These are phyloP conservation scores for Pangasius krempfi DNA, from an alignment of 2,797 vertebrate genomes.

Conservation along the genomic window DNA sequence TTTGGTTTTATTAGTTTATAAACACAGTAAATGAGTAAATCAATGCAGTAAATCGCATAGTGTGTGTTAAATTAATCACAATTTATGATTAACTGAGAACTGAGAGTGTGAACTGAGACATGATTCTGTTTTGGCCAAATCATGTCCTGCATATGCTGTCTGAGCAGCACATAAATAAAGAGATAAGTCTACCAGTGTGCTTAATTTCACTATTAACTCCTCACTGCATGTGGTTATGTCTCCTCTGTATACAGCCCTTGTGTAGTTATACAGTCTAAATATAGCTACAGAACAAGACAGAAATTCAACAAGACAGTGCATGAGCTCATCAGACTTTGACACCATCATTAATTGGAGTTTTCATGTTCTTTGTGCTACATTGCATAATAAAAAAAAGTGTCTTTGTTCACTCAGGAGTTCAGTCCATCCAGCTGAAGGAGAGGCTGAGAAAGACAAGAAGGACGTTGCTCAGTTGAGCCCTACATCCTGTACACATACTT, in stretches of 20 bases:
- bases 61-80: not conserved
- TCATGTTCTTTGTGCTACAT: not conserved
- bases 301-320: not conserved
- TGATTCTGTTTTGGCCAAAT: not conserved
- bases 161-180: not conserved
- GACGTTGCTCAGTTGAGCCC: slow-evolving; percentile 73
- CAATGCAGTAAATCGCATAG: not conserved
- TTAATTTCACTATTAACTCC: slow-evolving; percentile 4
- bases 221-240: not conserved
- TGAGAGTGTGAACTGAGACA: not conserved
- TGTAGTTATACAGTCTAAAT: not conserved
- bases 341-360: not conserved
- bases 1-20: not conserved
- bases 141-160: not conserved
- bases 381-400: not conserved
- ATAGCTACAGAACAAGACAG: no score
- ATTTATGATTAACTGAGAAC: not conserved
- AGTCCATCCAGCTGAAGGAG: slow-evolving; percentile 34
- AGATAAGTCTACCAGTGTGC: not conserved
- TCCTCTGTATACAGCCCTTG: no score
- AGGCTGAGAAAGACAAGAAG: slow-evolving; percentile 64
- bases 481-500: slow-evolving; percentile 79
- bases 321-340: not conserved
- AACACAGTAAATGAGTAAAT: not conserved
- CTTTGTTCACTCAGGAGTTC: slow-evolving; percentile 25